These are phyloP conservation scores for Nomada ferruginata DNA, from an alignment of 2,888 invertebrate species.

Conservation along the genomic window DNA sequence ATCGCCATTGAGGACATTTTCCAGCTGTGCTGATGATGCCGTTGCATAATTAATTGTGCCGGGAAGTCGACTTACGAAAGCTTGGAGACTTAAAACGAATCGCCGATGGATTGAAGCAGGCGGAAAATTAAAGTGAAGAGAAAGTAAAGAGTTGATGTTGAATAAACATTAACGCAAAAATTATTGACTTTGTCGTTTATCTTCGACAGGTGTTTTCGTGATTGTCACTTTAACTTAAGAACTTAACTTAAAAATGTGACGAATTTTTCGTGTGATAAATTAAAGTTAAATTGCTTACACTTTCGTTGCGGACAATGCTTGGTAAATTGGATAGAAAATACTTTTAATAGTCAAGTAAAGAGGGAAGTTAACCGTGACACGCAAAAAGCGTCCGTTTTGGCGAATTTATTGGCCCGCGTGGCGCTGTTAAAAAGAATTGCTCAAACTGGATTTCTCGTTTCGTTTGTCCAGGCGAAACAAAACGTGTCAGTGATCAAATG, in stretches of 20 bases:
- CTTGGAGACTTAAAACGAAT: not conserved
- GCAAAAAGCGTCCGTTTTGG: too few relatives aligned
- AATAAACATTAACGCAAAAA: not conserved
- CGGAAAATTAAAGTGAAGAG: not conserved
- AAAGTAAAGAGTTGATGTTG: not conserved
- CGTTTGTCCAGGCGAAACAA: not conserved
- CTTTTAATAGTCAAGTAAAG: too few relatives aligned
- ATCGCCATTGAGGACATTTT: constrained; percentile 11
- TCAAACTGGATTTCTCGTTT: too few relatives aligned
- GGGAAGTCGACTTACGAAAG: constrained; percentile 14
- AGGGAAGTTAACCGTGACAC: too few relatives aligned
- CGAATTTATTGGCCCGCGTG: too few relatives aligned
- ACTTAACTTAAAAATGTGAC: too few relatives aligned
- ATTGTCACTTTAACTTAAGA: not conserved
- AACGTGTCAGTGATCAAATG: not conserved
- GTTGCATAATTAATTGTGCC: constrained; percentile 25
- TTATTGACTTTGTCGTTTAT: not conserved
- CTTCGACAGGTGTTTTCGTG: not conserved
- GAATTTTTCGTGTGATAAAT: too few relatives aligned
- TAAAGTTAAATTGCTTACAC: too few relatives aligned
- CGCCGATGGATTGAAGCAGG: not conserved
- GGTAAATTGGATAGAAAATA: too few relatives aligned
- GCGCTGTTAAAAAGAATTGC: too few relatives aligned
- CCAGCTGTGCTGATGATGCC: constrained; percentile 11
- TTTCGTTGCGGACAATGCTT: too few relatives aligned